Base-by-base conservation (phyloP, 2,888 invertebrate species). In the Drosophila nr. perissopoda region DNA sequence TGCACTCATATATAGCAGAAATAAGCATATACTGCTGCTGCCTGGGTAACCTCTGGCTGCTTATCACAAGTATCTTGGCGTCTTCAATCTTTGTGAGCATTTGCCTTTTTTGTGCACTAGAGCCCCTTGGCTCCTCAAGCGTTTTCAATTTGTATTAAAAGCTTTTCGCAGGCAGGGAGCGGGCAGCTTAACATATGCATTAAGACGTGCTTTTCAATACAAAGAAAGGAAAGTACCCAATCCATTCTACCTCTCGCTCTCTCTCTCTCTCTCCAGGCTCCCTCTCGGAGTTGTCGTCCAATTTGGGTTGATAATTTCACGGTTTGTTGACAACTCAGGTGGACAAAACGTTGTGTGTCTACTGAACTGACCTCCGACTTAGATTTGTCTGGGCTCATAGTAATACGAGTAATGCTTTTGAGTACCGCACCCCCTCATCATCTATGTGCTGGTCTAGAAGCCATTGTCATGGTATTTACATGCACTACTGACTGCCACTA, bases 301-400 rank as follows among this genome's bases (percentile, higher is more conserved):
- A 85, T 89, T 89, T 87, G 79, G 81, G 86, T 86, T 79, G 88
- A 90, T 86, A 91, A 91, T 90, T 90, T 90, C 91, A 90, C 90
- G 90, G 81, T 91, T 91, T 89, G 91, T 89, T 90, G 90, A 88
- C 81, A 86, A 90, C 86, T 90, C 90, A 90, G 91, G 91, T 91
- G 89, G 84, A 89, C 82, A 76, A 76, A 81, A 73, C 89, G 69
- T 71, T 76, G 66, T 71, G 67, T 68, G 79, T 72, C 71, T 63
- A 65, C 61, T 53, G 36, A 58, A 56, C 52, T 65, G 66, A 74
- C 78, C 79, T 49, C 69, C 56, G 56, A 59, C 66, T 65, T 40
- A 64, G 74, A 61, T 65, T 66, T 54, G 74, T 79, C 77, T 72
- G 73, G 64, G 46, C 42, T 60, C 57, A 36, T 56, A 29, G 70